Conservation (phyloP, 2,113 vertebrate genomes). For the Morone saxatilis region DNA sequence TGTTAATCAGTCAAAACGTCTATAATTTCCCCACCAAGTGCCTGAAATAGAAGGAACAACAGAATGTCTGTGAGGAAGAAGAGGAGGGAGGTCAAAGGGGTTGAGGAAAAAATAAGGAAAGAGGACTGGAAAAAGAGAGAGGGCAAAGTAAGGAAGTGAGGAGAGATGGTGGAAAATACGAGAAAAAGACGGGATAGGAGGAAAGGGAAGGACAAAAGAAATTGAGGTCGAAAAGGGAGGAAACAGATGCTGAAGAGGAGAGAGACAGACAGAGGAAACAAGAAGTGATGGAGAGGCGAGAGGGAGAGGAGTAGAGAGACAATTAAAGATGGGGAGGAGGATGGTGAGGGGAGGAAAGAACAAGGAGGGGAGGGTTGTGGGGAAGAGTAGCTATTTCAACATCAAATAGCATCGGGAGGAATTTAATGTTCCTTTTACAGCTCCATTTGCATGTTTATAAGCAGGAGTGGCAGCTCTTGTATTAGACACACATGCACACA, state of each 20-base stretch:
- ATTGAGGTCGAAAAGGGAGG: background rate
- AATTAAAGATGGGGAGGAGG: conserved; percentile 14
- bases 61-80: background rate
- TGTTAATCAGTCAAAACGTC: background rate
- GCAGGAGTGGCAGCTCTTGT: conserved; percentile 50
- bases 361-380: background rate
- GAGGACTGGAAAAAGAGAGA: background rate
- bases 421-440: conserved; percentile 66
- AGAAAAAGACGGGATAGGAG: background rate
- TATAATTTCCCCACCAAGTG: conserved; percentile 2
- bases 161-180: background rate
- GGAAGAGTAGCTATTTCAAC: conserved; percentile 47
- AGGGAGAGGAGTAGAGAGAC: background rate
- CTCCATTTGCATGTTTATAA: conserved; percentile 71
- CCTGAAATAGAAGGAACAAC: background rate
- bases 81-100: too few species aligned
- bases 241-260: background rate
- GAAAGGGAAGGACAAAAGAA: background rate
- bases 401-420: conserved; percentile 63
- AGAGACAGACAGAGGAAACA: conserved; percentile 7
- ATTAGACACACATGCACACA: conserved; percentile 13
- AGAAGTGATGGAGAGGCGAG: conserved; percentile 21
- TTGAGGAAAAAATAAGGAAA: background rate
- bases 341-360: background rate
- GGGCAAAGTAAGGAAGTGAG: background rate